These are phyloP conservation scores for Steromphala cineraria DNA, from an alignment of 2,888 invertebrate species.

Conservation along the genomic window DNA sequence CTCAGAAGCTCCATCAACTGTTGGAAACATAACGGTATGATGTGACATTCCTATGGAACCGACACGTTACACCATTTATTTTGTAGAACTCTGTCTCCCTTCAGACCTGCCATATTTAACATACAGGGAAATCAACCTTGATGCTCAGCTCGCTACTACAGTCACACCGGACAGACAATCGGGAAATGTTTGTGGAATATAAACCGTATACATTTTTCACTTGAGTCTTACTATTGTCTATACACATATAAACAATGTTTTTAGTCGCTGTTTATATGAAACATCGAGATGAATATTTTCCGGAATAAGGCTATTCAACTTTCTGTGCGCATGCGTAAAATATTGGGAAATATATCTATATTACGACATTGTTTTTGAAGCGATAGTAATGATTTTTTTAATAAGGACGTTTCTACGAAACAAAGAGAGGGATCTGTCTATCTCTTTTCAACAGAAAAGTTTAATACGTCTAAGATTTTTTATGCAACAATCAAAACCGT, in stretches of 20 bases:
- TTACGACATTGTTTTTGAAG: slow-evolving; percentile 3
- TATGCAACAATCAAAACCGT: no score
- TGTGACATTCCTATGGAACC: slow-evolving; percentile 11
- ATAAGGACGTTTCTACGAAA: no score
- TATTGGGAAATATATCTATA: neutral
- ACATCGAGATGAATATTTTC: slow-evolving; percentile 14
- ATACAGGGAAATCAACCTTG: slow-evolving; percentile 50
- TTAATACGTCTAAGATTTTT: no score
- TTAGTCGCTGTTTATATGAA: slow-evolving; percentile 9
- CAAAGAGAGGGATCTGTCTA: no score
- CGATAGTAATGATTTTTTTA: neutral
- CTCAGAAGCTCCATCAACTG: slow-evolving; percentile 76
- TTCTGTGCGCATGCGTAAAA: slow-evolving; percentile 2
- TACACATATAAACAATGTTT: neutral
- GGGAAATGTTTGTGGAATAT: neutral
- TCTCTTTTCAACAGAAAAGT: no score
- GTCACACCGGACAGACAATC: neutral
- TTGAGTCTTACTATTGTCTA: neutral
- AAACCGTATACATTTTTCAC: neutral
- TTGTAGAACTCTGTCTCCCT: neutral
- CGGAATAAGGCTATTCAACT: neutral
- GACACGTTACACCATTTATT: neutral
- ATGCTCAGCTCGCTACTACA: slow-evolving; percentile 16
- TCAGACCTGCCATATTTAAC: slow-evolving; percentile 46
- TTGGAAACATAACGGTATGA: slow-evolving; percentile 12